These are phyloP conservation scores for Uria lomvia DNA, from an alignment of 2,113 vertebrate species.

Conservation along the genomic window DNA sequence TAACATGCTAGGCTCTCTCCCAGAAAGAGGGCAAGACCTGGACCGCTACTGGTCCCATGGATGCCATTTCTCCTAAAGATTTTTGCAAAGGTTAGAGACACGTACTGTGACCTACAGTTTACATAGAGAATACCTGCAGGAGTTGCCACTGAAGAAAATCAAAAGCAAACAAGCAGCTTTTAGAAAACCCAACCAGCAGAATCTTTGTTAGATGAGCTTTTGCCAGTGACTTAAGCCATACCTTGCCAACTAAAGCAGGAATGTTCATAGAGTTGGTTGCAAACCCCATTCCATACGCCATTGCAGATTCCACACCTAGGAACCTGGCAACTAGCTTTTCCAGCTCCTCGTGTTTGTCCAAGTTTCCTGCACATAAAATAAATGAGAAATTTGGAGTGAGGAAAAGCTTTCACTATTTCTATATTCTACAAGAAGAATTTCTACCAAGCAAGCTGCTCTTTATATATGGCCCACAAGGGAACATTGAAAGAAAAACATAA, in stretches of 20 bases:
- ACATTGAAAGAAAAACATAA: background rate
- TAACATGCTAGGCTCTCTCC: background rate
- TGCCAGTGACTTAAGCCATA: slow-evolving; percentile 57
- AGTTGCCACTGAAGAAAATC: background rate
- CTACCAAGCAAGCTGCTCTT: background rate
- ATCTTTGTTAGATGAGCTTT: background rate
- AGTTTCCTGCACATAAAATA: slow-evolving; percentile 80
- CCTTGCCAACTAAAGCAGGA: slow-evolving; percentile 92
- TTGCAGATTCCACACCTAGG: slow-evolving; percentile 91
- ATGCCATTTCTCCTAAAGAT: background rate
- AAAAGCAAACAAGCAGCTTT: background rate
- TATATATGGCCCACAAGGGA: background rate
- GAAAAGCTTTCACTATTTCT: background rate
- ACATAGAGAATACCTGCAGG: background rate
- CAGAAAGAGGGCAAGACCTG: background rate
- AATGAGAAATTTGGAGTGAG: slow-evolving; percentile 14
- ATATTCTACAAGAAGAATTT: background rate
- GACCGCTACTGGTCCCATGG: background rate
- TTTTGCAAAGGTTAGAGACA: background rate
- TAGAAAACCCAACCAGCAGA: background rate
- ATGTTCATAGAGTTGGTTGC: slow-evolving; percentile 99
- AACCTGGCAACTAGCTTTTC: slow-evolving; percentile 88
- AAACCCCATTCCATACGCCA: slow-evolving; percentile 97
- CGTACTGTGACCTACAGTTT: background rate
- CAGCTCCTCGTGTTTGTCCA: slow-evolving; percentile 92